These are phyloP conservation scores for Coenonympha glycerion DNA, from an alignment of 2,888 invertebrate genomes.

Conservation along the genomic window DNA sequence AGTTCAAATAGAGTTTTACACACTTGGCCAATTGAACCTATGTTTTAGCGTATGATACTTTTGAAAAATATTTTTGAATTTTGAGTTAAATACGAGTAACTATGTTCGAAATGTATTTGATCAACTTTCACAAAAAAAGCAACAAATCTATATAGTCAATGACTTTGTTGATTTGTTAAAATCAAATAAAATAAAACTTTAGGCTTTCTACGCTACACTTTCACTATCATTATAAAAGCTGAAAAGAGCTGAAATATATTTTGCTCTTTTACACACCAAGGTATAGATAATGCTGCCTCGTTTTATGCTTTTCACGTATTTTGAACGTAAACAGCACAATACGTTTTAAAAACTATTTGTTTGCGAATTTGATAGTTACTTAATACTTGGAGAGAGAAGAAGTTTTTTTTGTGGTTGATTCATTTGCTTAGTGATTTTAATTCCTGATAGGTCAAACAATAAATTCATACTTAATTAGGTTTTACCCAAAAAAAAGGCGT, in stretches of 20 bases:
- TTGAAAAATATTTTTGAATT: too few species aligned
- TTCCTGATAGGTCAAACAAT: too few species aligned
- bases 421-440: too few species aligned
- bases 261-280: conserved; percentile 24
- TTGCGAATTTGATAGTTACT: conserved; percentile 10
- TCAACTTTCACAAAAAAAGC: conserved; percentile 48
- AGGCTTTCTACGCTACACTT: conserved; percentile 36
- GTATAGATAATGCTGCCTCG: conserved; percentile 16
- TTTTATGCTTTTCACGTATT: neutral
- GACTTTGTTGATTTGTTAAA: conserved; percentile 36
- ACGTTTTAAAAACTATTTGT: neutral
- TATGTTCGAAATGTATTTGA: conserved; percentile 16
- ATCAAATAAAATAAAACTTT: conserved; percentile 28
- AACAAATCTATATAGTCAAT: conserved; percentile 34
- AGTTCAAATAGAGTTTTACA: too few species aligned
- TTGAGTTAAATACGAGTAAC: too few species aligned
- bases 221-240: conserved; percentile 25
- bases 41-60: too few species aligned
- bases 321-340: neutral
- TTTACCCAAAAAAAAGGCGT: too few species aligned
- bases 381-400: too few species aligned
- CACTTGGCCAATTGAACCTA: too few species aligned
- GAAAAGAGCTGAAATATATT: conserved; percentile 1
- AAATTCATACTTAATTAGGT: too few species aligned
- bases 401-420: too few species aligned